A percentile compares a stretch with the other conserved stretches of the same genome.
phyloP scores from a whole-genome alignment of 2,888 invertebrate genomes.

The Melikaiella ostensackeni region DNA sequence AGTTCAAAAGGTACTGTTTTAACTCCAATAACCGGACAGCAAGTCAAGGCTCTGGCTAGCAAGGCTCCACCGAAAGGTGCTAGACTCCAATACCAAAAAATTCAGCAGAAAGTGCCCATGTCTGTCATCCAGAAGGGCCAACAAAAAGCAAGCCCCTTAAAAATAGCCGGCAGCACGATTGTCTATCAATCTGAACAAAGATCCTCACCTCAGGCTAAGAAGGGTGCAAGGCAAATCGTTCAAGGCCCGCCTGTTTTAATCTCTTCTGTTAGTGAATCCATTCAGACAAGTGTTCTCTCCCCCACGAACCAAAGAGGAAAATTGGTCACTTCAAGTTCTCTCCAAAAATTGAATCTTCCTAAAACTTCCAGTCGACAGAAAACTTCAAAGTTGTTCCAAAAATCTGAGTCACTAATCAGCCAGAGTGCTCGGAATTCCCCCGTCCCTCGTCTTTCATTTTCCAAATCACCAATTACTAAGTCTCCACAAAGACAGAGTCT shows the following conservation, averaged over 20 bases:
- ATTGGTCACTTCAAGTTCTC: slow-evolving; percentile 37
- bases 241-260: slow-evolving; percentile 56
- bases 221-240: slow-evolving; percentile 58
- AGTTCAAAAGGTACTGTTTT: slow-evolving; percentile 69
- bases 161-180: slow-evolving; percentile 76
- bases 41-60: slow-evolving; percentile 73
- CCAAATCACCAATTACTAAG: background rate
- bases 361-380: slow-evolving; percentile 58
- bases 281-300: slow-evolving; percentile 49
- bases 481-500: slow-evolving; percentile 36
- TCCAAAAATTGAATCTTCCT: slow-evolving; percentile 62
- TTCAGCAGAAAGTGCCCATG: slow-evolving; percentile 65
- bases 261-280: slow-evolving; percentile 50
- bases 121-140: slow-evolving; percentile 38
- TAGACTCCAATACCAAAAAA: slow-evolving; percentile 69
- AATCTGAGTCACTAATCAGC: background rate
- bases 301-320: slow-evolving; percentile 62
- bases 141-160: slow-evolving; percentile 64
- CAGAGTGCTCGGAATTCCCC: background rate
- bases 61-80: slow-evolving; percentile 64
- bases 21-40: slow-evolving; percentile 74
- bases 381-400: slow-evolving; percentile 64
- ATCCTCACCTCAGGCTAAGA: slow-evolving; percentile 59
- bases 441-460: background rate
- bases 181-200: slow-evolving; percentile 62